A percentile compares a stretch with the other conserved stretches of the same genome.
phyloP scores from a whole-genome alignment of 1,140 invertebrate genomes.

The Ptiloglossa arizonensis region DNA sequence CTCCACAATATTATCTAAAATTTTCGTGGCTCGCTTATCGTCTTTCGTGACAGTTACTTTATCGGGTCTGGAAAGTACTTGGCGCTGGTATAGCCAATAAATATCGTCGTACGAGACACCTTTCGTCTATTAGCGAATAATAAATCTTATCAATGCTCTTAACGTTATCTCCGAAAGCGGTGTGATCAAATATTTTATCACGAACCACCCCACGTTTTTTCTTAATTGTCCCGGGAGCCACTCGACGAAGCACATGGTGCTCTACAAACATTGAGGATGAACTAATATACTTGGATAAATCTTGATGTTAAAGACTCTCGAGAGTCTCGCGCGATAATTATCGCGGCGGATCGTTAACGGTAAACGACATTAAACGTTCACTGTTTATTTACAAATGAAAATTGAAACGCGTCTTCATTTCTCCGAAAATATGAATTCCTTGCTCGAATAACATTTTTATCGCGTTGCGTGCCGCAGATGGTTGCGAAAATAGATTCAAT shows the following conservation, averaged over 20 bases:
- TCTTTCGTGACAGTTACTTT: neutral
- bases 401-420: neutral
- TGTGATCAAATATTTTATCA: conserved; percentile 31
- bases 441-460: too few relatives aligned
- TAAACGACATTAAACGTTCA: too few relatives aligned
- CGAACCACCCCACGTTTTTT: neutral
- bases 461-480: too few relatives aligned
- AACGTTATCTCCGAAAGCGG: neutral
- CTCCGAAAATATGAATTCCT: too few relatives aligned
- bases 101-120: neutral
- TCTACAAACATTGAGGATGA: neutral
- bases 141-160: neutral
- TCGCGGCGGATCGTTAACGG: neutral
- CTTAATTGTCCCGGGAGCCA: conserved; percentile 6
- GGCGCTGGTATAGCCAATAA: neutral
- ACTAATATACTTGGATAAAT: neutral
- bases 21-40: neutral
- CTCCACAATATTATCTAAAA: neutral
- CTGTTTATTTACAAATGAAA: too few relatives aligned
- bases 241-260: neutral
- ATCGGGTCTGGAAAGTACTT: neutral
- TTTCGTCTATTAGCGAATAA: conserved; percentile 6
- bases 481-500: too few relatives aligned
- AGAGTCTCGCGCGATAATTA: neutral
- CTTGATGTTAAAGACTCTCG: neutral